Evolutionary conservation across 2,113 vertebrate species (phyloP), one percentile per base, ranked within the genome.

Genomic region (Leptobrachium leishanense): DNA sequence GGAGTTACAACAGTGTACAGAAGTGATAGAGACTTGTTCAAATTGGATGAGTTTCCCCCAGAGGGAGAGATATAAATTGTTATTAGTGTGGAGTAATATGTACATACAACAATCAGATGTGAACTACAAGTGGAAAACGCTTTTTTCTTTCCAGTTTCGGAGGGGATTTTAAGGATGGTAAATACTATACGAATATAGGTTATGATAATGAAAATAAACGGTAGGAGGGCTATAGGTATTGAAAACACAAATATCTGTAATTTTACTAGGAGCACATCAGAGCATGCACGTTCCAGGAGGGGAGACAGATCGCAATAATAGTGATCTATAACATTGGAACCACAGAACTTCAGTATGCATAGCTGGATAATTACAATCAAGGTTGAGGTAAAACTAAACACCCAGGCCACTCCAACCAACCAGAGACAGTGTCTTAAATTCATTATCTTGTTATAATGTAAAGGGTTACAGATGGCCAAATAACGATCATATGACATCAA

Each of bases 271-370:
- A 44, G 65, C 20, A 66, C 31, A 67, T 79, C 77, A 2, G 46
- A 55, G 15, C 77, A 79, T 12, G 77, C 53, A 54, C 9, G 46
- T 43, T 73, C 77, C 82, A 87, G 8, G 11, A 87, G 72, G 1
- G 84, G 84, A 15, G 84, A 73, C 57, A 86, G 72, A 77, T 88
- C 87, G 78, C 84, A 87, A 2, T 85, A 84, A 72, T 78, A 86
- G 43, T 88, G 85, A 15, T 88, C 78, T 1, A 83, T 87, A 4
- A 74, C 46, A 77, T 84, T 85, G 41, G 82, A 82, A 2, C 85
- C 84, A 83, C 85, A 87, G 50, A 84, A 88, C 1, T 81, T 81
- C n/a, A 86, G 77, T 20, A 53, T 46, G 57, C 84, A 68, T 11
- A 82, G 3, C 11, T 84, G 80, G 54, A 82, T 78, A 72, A 85